A percentile compares a stretch with the other conserved stretches of the same genome.
Conservation (phyloP, 2,797 vertebrate species). For the Apogon hyalosoma region DNA sequence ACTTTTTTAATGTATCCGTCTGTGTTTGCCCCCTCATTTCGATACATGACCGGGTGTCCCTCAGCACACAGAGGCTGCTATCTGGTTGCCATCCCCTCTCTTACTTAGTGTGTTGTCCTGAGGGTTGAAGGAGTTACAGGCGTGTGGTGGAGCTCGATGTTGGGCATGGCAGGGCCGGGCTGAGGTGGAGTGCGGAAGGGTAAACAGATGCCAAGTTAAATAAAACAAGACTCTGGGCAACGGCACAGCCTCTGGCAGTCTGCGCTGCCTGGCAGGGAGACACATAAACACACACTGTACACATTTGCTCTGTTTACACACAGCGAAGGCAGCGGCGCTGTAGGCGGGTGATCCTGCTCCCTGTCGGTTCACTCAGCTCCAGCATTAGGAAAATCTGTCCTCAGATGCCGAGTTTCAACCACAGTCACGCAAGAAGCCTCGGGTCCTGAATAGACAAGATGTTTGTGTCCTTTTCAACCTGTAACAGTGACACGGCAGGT, state of each 20-base stretch:
- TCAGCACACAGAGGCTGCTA: no score
- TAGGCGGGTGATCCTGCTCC: constrained; percentile 15
- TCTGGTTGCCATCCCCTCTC: no score
- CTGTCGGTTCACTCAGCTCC: constrained; percentile 25
- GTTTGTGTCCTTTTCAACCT: constrained; percentile 33
- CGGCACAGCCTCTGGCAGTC: constrained; percentile 27
- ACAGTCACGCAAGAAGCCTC: constrained; percentile 9
- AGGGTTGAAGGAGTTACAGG: constrained; percentile 24
- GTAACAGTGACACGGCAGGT: constrained; percentile 31
- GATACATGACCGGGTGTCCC: no score
- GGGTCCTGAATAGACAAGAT: constrained; percentile 2
- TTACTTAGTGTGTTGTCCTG: neutral
- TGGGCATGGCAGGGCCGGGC: constrained; percentile 30
- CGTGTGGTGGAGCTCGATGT: constrained; percentile 25
- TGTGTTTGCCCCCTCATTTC: no score
- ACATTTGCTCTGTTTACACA: constrained; percentile 45
- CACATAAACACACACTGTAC: constrained; percentile 19
- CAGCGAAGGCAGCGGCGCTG: constrained; percentile 26
- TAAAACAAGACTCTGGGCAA: constrained; percentile 50
- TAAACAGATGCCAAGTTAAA: constrained; percentile 63
- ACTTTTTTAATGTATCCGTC: no score
- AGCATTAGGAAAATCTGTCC: constrained; percentile 22
- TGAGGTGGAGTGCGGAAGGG: constrained; percentile 49
- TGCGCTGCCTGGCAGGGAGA: constrained; percentile 3
- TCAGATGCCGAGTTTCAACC: constrained; percentile 36